Percentiles rank a stretch among this genome's conserved stretches.
phyloP scores from a whole-genome alignment of 1,140 invertebrate genomes.

The Eufriesea mexicana region DNA sequence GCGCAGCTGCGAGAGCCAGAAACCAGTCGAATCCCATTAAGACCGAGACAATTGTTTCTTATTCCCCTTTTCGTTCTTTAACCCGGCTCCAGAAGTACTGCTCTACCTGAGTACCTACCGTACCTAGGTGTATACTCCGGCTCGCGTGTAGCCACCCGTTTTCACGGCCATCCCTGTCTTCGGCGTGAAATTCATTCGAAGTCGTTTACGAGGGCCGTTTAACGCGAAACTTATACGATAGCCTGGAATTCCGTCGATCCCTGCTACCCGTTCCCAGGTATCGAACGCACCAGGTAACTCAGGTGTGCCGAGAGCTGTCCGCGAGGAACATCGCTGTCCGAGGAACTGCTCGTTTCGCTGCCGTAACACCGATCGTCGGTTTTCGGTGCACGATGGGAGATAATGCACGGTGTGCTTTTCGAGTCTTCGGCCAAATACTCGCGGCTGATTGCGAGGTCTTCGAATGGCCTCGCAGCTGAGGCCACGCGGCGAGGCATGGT shows the following conservation, averaged over 20 bases:
- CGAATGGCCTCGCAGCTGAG: background rate
- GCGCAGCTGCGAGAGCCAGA: constrained; percentile 1
- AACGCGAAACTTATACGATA: constrained; percentile 27
- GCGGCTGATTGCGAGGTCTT: background rate
- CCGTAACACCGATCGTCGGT: background rate
- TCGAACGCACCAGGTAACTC: constrained; percentile 43
- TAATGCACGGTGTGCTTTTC: constrained; percentile 20
- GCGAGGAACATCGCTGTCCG: constrained; percentile 20
- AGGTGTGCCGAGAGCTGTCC: constrained; percentile 32
- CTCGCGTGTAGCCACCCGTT: background rate
- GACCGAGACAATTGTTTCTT: constrained; percentile 7
- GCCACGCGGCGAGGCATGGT: too few species aligned
- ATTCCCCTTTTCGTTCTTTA: background rate
- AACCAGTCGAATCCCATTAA: constrained; percentile 8
- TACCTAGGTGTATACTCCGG: background rate
- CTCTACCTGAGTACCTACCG: background rate
- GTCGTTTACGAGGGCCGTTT: background rate
- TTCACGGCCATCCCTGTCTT: constrained; percentile 26
- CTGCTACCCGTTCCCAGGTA: constrained; percentile 22
- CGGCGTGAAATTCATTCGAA: constrained; percentile 12
- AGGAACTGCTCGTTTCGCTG: constrained; percentile 15
- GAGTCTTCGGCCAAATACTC: constrained; percentile 45
- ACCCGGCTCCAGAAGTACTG: background rate
- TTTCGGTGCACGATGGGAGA: constrained; percentile 12
- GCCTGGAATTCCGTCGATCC: constrained; percentile 19